phyloP scores from a whole-genome alignment of 2,888 invertebrate species.

The Microchrysa polita region DNA sequence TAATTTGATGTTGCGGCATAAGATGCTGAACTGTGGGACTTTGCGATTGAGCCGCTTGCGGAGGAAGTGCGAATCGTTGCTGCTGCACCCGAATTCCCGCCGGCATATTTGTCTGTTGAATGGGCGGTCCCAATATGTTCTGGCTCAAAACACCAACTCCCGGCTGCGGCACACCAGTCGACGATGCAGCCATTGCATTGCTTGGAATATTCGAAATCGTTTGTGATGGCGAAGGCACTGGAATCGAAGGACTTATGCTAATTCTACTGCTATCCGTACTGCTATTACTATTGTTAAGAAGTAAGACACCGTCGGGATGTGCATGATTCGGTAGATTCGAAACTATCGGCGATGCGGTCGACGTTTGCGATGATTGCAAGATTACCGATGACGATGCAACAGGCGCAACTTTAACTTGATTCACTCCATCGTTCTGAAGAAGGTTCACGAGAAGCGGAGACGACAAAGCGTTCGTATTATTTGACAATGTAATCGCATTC shows the following conservation, averaged over 20 bases:
- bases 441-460: constrained; percentile 92
- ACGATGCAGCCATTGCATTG: constrained; percentile 22
- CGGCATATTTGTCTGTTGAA: constrained; percentile 49
- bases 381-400: constrained; percentile 53
- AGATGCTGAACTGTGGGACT: constrained; percentile 32
- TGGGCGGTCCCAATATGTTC: constrained; percentile 37
- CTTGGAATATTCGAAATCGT: constrained; percentile 49
- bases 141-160: constrained; percentile 25
- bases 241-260: constrained; percentile 52
- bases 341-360: constrained; percentile 43
- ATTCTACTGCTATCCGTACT: constrained; percentile 48
- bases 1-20: constrained; percentile 51
- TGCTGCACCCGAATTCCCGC: constrained; percentile 56
- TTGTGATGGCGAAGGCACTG: constrained; percentile 56
- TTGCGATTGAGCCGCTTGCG: constrained; percentile 45
- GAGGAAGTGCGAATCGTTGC: constrained; percentile 53
- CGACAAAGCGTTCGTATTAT: constrained; percentile 75
- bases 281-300: constrained; percentile 47
- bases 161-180: constrained; percentile 7
- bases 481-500: constrained; percentile 37
- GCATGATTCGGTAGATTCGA: constrained; percentile 44
- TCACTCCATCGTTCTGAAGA: constrained; percentile 81
- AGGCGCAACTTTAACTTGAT: constrained; percentile 55
- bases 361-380: constrained; percentile 47
- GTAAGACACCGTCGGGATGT: constrained; percentile 46